Evolutionary conservation across 2,113 vertebrate species (phyloP).

Genomic region (Platanista minor): DNA sequence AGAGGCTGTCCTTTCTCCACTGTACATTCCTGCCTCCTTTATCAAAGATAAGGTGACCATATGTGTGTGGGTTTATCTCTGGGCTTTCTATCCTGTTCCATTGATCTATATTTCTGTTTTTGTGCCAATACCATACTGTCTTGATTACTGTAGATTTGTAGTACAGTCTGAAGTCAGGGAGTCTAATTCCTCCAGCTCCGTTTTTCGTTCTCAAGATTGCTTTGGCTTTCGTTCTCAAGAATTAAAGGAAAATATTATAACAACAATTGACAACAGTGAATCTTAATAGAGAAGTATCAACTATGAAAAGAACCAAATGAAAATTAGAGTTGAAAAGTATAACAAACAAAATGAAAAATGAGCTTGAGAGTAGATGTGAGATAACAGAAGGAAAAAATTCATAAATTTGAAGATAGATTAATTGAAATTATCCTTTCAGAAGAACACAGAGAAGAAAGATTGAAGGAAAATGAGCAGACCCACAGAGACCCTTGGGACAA

Average conservation of each 20-base stretch:
- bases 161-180: too few relatives aligned
- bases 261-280: neutral
- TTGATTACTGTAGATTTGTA: too few relatives aligned
- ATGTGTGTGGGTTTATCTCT: too few relatives aligned
- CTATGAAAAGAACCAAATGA: neutral
- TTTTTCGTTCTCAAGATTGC: too few relatives aligned
- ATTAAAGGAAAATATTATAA: neutral
- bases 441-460: neutral
- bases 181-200: too few relatives aligned
- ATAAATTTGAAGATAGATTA: neutral
- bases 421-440: neutral
- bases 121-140: too few relatives aligned
- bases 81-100: too few relatives aligned
- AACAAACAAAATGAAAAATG: neutral
- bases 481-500: neutral
- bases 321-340: neutral
- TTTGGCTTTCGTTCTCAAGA: too few relatives aligned
- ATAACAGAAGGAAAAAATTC: neutral
- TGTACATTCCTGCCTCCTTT: too few relatives aligned
- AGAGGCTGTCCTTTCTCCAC: too few relatives aligned
- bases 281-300: neutral
- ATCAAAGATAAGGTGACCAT: too few relatives aligned
- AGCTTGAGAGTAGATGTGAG: neutral
- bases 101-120: too few relatives aligned
- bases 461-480: neutral